Evolutionary conservation across 2,797 vertebrate genomes (phyloP).

Genomic region (Enteromius afrohamiltoni): DNA sequence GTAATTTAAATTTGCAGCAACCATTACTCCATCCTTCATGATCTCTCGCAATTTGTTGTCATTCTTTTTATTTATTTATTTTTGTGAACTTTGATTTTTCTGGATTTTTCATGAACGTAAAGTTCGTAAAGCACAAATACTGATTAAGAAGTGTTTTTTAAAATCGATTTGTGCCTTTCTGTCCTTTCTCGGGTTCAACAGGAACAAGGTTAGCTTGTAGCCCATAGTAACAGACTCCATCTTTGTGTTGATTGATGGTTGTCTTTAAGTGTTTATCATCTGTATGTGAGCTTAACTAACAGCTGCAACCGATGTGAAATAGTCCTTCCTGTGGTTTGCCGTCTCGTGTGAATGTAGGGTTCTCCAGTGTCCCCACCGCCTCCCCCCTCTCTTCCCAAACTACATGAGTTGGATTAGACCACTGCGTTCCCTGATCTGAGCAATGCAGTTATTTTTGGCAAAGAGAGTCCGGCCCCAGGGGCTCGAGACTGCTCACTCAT

Average conservation of each 20-base stretch:
- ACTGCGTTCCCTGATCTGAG: constrained; percentile 52
- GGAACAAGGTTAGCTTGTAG: constrained; percentile 18
- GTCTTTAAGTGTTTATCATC: constrained; percentile 20
- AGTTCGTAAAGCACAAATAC: too few relatives aligned
- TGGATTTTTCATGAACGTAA: neutral
- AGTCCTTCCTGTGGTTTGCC: constrained; percentile 25
- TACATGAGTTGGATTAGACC: constrained; percentile 56
- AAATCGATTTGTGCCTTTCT: neutral
- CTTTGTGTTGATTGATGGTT: constrained; percentile 17
- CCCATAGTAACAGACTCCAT: constrained; percentile 16
- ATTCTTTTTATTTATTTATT: neutral
- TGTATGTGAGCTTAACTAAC: constrained; percentile 28
- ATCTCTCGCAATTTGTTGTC: neutral
- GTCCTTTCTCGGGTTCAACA: constrained; percentile 29
- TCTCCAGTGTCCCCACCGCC: constrained; percentile 18
- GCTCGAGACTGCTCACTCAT: constrained; percentile 51
- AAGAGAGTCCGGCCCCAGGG: constrained; percentile 50
- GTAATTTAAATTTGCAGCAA: neutral
- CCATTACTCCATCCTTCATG: neutral
- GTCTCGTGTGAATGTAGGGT: constrained; percentile 1
- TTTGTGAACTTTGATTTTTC: neutral
- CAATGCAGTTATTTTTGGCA: constrained; percentile 58
- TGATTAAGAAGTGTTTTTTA: neutral
- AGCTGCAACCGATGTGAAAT: constrained; percentile 26
- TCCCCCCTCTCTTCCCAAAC: constrained; percentile 29